A percentile compares a stretch with the other conserved stretches of the same genome.
These are phyloP conservation scores for Zophobas atratus DNA, from an alignment of 1,140 invertebrate genomes.

Conservation along the genomic window DNA sequence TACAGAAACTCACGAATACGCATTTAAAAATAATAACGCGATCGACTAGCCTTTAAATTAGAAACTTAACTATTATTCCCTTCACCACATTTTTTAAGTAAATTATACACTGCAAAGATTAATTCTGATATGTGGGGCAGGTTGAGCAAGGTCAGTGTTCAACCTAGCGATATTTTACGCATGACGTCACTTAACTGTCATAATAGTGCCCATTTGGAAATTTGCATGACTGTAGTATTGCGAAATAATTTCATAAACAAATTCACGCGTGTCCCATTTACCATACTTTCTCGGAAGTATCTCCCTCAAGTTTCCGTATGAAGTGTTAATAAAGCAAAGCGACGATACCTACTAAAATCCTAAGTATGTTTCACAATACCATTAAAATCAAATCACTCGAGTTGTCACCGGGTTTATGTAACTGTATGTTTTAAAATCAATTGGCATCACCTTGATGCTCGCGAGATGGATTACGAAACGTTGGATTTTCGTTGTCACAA, in stretches of 20 bases:
- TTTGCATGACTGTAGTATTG: not conserved
- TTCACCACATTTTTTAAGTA: too few relatives aligned
- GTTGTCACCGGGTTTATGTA: too few relatives aligned
- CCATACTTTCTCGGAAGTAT: constrained; percentile 25
- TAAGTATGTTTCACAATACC: constrained; percentile 18
- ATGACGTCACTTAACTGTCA: not conserved
- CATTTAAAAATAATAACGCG: too few relatives aligned
- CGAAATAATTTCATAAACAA: not conserved
- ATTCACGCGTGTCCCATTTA: not conserved
- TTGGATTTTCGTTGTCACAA: too few relatives aligned
- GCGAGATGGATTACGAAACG: too few relatives aligned
- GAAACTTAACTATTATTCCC: too few relatives aligned
- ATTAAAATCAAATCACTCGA: constrained; percentile 14
- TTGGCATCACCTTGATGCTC: too few relatives aligned
- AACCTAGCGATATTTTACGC: too few relatives aligned
- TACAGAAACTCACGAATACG: too few relatives aligned
- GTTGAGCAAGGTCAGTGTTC: not conserved
- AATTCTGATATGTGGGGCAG: not conserved
- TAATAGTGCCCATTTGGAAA: not conserved
- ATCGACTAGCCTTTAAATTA: too few relatives aligned
- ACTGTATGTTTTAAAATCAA: too few relatives aligned
- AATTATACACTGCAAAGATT: too few relatives aligned
- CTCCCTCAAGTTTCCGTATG: constrained; percentile 25
- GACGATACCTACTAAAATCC: constrained; percentile 10
- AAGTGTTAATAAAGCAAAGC: constrained; percentile 12